Evolutionary conservation across 1,140 invertebrate species (phyloP), one percentile per base, ranked within the genome.

Genomic region (Oreohelix idahoensis): DNA sequence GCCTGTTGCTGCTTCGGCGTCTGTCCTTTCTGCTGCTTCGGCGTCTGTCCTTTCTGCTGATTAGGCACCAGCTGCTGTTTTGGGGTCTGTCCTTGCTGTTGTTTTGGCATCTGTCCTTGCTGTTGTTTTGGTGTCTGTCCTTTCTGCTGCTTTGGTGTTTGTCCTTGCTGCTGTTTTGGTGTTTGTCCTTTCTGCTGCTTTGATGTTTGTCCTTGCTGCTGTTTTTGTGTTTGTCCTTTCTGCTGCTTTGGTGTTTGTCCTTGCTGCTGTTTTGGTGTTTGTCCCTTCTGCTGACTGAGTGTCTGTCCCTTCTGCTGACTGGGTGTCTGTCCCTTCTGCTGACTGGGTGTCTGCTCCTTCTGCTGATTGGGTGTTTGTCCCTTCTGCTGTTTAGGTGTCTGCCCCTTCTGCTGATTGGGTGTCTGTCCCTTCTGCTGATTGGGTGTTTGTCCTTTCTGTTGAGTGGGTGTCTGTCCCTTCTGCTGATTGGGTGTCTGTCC

Each of bases 341-440:
- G 63, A 23, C 20, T 58, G 63, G 63, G 63, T 66, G 63, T 66
- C 11, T 66, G 5, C 20, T 23, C 63, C 26, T 58, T 58, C 17
- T 66, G 63, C 17, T 66, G n/a, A 23, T 15, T 58, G 11, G 63
- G 63, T 32, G 63, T 66, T 32, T 66, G 63, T 32, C 63, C 63
- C 20, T 29, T 66, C 63, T 66, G 63, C 29, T 32, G 63, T 66
- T 66, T 66, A 5, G 63, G 63, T 66, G 63, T 66, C 17, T 66
- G 63, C n/a, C 63, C 63, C 11, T 66, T 66, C 29, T 66, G 63
- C 29, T 32, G n/a, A 8, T 66, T 66, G n/a, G 63, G 63, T 32
- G 63, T 66, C 17, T 66, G n/a, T 32, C 63, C 63, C 29, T 66
- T 66, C 63, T 66, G 63, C 32, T 66, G 63, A 35, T 66, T 66